Evolutionary conservation across 2,888 invertebrate genomes (phyloP), one percentile per base, ranked within the genome.

Genomic region (Dynastes grantii): DNA sequence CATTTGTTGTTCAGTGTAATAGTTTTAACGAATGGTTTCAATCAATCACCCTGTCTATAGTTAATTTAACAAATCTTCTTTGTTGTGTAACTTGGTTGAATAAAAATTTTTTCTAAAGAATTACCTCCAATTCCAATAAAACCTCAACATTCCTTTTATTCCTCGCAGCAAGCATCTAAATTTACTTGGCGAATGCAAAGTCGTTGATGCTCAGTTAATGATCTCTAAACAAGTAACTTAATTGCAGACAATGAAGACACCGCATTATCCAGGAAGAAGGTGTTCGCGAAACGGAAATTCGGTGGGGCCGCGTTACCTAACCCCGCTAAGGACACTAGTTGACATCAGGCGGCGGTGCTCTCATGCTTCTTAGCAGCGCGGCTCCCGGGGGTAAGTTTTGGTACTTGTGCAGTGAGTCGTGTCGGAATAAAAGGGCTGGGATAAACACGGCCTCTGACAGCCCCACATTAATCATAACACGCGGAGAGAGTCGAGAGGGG

Each of bases 351-450:
- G 73, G 73, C 61, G 73, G 73, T 55, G 32, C 73, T 75, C 73
- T 45, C 73, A 61, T 75, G 61, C 73, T 75, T 61, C 73, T 75
- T 75, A 75, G 73, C 73, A 75, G 73, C 73, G 78, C 76, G 77
- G 49, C 84, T 85, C 87, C 86, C 83, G 86, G 85, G 85, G 86
- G 84, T 86, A 87, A 89, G 88, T 88, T 89, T 87, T 88, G 88
- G 88, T 89, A 88, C 88, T 88, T 87, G 88, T 86, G 87, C 88
- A 87, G 80, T 85, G 88, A 88, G 85, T 87, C 87, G 88, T 88
- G 85, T 84, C 84, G 81, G 84, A 83, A 87, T 87, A 87, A 88
- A 88, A 88, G 88, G 83, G 83, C 87, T 87, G 85, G 85, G 84
- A 87, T 87, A 87, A 87, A 88, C 87, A 88, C 85, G 85, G 85